Evolutionary conservation across 2,888 invertebrate species (phyloP), one percentile per base, ranked within the genome.

Genomic region (Gryllus longicercus): DNA sequence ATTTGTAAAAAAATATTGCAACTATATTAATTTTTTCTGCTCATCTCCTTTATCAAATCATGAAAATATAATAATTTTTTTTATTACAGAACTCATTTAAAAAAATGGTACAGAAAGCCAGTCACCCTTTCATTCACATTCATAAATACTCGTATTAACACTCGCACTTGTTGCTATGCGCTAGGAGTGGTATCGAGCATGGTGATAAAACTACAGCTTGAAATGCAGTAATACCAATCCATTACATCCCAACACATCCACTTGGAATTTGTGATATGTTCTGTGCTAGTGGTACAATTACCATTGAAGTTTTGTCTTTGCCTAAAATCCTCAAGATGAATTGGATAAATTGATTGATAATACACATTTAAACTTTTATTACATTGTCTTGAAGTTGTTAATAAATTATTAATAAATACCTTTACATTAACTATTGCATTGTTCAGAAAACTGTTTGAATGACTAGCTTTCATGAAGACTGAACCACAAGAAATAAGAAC

Each of bases 51-150:
- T 38, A 38, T 38, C 38, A 38, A 38, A 38, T 38, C 1, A 38
- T 38, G 38, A 38, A 38, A 38, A 38, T 38, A 38, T 38, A 38
- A 38, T 38, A 21, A 38, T 38, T 38, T 38, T 38, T 38, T 38
- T 38, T 38, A 38, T 38, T 38, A 38, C 38, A 38, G 38, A 38
- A 38, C 38, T 38, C 38, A 38, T 38, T 38, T 38, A 5, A 38
- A 63, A 63, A 63, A 63, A 63, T 63, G 63, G n/a, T 63, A 63
- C 14, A 63, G 63, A 63, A 63, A 63, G 63, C 63, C 63, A 63
- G 63, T 63, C 63, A 63, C 14, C n/a, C 63, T 63, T n/a, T 11
- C 63, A 63, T 63, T 18, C 63, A 63, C 63, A 63, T 18, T 63
- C 63, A 63, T n/a, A 18, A n/a, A 63, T 63, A 63, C 63, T 18